These are phyloP conservation scores for Grammomys surdaster DNA, from an alignment of 2,113 vertebrate genomes.

Conservation along the genomic window DNA sequence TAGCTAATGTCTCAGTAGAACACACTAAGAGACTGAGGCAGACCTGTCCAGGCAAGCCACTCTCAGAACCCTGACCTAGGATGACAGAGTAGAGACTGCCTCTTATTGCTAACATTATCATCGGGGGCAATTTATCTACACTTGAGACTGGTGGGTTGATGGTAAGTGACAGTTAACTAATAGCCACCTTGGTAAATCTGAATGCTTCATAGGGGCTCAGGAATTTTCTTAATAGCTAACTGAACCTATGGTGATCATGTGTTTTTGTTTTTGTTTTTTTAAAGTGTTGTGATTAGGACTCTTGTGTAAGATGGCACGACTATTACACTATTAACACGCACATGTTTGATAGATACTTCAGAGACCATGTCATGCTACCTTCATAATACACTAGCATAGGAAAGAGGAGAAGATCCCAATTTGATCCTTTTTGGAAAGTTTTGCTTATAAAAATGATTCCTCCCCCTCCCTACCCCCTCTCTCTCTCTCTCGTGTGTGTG, in stretches of 20 bases:
- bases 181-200: neutral
- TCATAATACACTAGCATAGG: neutral
- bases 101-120: neutral
- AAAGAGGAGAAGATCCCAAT: neutral
- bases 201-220: neutral
- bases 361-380: neutral
- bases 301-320: neutral
- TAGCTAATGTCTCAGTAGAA: neutral
- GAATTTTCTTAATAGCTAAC: neutral
- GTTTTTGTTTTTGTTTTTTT: neutral
- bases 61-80: neutral
- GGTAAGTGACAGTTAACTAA: neutral
- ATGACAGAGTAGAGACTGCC: neutral
- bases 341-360: neutral
- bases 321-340: neutral
- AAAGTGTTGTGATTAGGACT: neutral
- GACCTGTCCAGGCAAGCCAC: neutral
- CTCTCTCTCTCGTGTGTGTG: neutral
- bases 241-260: neutral
- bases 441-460: slow-evolving; percentile 13
- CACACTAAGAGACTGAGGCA: neutral
- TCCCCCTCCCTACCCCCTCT: too few relatives aligned
- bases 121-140: neutral
- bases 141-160: neutral
- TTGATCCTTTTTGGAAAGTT: neutral